Base-by-base conservation (phyloP, 2,888 invertebrate species). In the Agriopis leucophaearia region DNA sequence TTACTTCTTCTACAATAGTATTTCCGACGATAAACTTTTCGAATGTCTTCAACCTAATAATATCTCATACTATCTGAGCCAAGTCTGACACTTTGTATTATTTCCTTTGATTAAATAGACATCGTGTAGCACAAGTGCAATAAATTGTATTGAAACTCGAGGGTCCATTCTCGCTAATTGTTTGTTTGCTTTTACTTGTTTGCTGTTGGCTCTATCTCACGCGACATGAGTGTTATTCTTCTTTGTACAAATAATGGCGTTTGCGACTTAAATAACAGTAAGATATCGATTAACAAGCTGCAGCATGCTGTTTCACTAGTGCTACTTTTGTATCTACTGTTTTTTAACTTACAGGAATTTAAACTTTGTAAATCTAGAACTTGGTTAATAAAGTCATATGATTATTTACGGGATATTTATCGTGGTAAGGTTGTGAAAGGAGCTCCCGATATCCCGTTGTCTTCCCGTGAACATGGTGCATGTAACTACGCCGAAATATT, bases 141-240 rank as follows among this genome's bases (percentile, higher is more conserved):
- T 54, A 48, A 45, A 67, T 54, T 48, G 48, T 36, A 67, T 63
- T 54, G 57, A 40, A 51, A 47, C 9, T 63, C 16, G 18, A 67
- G 58, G 10, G 63, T 42, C 35, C 13, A 47, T 67, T 63, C 67
- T 63, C 27, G 63, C 55, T 55, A 63, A 67, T 63, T 67, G 63
- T 59, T 63, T 67, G 42, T 67, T 67, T 67, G 54, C 58, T 47
- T 27, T 51, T 16, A 40, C 15, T 63, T 66, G 27, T 66, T 63
- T 58, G 50, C 58, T 52, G 36, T 47, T 18, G 44, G 15, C 18
- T 54, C 27, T 52, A 51, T 66, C 61, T 61, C 61, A 51, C 40
- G 38, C n/a, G 36, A 48, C 27, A 18, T n/a, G 40, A 67, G 66
- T 67, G 67, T 63, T 63, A 42, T 58, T 54, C 54, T 54, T 63